Evolutionary conservation across 2,888 invertebrate genomes (phyloP), one percentile per base, ranked within the genome.

Genomic region (Andrena hattorfiana): DNA sequence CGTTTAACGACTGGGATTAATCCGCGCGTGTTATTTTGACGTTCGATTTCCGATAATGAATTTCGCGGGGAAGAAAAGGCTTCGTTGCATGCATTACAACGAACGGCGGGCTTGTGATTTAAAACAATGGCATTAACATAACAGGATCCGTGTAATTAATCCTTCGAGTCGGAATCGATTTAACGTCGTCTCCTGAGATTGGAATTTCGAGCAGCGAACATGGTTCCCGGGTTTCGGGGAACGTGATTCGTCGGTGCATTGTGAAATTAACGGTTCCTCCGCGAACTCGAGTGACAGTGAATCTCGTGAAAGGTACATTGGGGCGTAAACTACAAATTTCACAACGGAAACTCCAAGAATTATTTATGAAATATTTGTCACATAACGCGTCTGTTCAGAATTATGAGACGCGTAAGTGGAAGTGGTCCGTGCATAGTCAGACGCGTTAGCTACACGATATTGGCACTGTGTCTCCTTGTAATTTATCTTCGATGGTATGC

Each of bases 21-120:
- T 35, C 77, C 28, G 26, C 16, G 69, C 72, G 48, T 51, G 60
- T 77, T 82, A 73, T 77, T 69, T 75, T 64, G 63, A 66, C 30
- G 63, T 67, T 28, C 75, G 73, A 81, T 81, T 82, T 68, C 49
- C 84, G 63, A 85, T 85, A 85, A 86, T 73, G 84, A 85, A 86
- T 85, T 84, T 78, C 84, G 59, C 35, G 63, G 51, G 66, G n/a
- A 59, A 42, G 20, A 35, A 51, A 59, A 79, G 16, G 23, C 4
- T 56, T 30, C 56, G 49, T 70, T 49, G 13, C 32, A 62, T 54
- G 69, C 49, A 28, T 63, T 32, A 51, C 23, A 66, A 70, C 56
- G 26, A 72, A 54, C 32, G 59, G 16, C 16, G 20, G 8, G 30
- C 48, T 48, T 49, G 28, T 4, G n/a, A 64, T 60, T 56, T 16